Base-by-base conservation (phyloP, 2,113 vertebrate species). In the Canis aureus region DNA sequence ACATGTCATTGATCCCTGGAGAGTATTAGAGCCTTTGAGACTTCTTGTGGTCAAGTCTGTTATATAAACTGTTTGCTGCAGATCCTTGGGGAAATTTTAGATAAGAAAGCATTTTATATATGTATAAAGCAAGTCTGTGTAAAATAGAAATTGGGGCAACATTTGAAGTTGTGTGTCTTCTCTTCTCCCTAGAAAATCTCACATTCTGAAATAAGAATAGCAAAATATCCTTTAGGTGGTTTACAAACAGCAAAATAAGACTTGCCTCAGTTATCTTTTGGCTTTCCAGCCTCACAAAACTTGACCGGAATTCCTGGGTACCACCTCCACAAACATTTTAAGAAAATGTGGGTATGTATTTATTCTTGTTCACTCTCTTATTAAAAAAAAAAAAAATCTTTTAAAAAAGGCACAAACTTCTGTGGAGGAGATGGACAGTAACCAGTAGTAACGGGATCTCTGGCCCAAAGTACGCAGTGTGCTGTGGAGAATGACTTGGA, bases 1-100 rank as follows among this genome's bases (percentile, higher is more conserved):
- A 97, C 91, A 92, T 97, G 85, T 97, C 97, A 97, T 98, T 97
- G 98, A 97, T 93, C 98, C 98, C 98, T 92, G 62, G 96, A 84
- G 97, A 97, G 97, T 84, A 97, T 89, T 96, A 97, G 92, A 97
- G 0, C 91, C 98, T 97, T n/a, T 90, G 93, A 98, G 98, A 98
- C 89, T 88, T 97, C 89, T 66, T 98, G 97, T 98, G 97, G 98
- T 97, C 95, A 97, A 92, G 67, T 96, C 96, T 97, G 57, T 96
- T 89, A 3, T 96, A 64, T 66, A 92, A 97, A 98, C 88, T 89
- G 80, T 95, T 97, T 94, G 73, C 94, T 98, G 79, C 89, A 98
- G 97, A 95, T 95, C 81, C 84, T 97, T 95, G 94, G 93, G 97
- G 98, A 97, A 98, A 81, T 92, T 92, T 98, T 96, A 97, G 95